A percentile compares a stretch with the other conserved stretches of the same genome.
phyloP scores from a whole-genome alignment of 2,113 vertebrate genomes.

The Seriola aureovittata region DNA sequence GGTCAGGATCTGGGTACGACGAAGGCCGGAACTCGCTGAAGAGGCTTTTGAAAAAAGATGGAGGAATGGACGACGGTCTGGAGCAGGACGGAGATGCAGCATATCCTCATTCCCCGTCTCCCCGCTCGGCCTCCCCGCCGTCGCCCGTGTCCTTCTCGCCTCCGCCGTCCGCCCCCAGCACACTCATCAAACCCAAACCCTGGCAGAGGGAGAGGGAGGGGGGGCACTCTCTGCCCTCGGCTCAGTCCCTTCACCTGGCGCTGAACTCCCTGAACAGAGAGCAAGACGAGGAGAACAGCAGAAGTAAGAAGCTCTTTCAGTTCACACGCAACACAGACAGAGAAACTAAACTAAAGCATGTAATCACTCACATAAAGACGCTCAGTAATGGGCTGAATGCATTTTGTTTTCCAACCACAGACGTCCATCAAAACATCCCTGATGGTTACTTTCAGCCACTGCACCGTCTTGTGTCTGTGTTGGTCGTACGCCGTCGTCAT shows the following conservation, averaged over 20 bases:
- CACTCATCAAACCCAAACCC: slow-evolving; percentile 82
- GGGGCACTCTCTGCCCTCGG: slow-evolving; percentile 80
- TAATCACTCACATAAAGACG: too few relatives aligned
- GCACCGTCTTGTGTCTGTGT: neutral
- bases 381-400: neutral
- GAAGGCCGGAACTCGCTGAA: slow-evolving; percentile 81
- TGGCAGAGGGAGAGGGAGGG: slow-evolving; percentile 82
- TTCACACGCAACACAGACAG: neutral
- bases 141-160: slow-evolving; percentile 83
- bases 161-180: slow-evolving; percentile 78
- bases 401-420: neutral
- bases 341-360: too few relatives aligned
- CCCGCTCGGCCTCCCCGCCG: slow-evolving; percentile 70
- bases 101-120: slow-evolving; percentile 76
- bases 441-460: neutral
- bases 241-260: slow-evolving; percentile 86
- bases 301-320: slow-evolving; percentile 77
- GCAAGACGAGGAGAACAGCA: slow-evolving; percentile 81
- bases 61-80: slow-evolving; percentile 62
- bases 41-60: slow-evolving; percentile 81
- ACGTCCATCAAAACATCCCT: neutral
- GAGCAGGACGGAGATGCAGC: slow-evolving; percentile 70
- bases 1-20: slow-evolving; percentile 65
- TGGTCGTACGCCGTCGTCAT: neutral
- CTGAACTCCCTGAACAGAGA: slow-evolving; percentile 86